Evolutionary conservation across 2,888 invertebrate genomes (phyloP).

Genomic region (Lasioglossum oenotherae): DNA sequence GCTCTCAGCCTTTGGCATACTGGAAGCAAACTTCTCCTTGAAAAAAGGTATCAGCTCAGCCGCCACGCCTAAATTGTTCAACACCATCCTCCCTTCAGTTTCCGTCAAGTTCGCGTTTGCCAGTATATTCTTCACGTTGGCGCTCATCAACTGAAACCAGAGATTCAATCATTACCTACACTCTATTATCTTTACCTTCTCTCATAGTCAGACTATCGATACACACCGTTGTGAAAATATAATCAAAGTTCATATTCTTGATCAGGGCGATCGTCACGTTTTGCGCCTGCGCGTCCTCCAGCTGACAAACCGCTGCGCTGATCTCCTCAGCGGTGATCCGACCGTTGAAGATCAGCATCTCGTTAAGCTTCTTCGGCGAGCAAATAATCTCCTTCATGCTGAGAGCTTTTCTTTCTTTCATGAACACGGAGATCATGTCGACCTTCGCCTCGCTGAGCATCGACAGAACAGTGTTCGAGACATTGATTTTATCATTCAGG

Average conservation of each 20-base stretch:
- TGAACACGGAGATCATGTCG: constrained; percentile 80
- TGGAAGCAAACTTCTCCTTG: constrained; percentile 76
- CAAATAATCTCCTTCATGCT: constrained; percentile 79
- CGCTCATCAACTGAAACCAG: constrained; percentile 83
- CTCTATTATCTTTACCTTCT: neutral
- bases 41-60: constrained; percentile 84
- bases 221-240: constrained; percentile 78
- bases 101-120: constrained; percentile 85
- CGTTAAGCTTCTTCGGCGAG: constrained; percentile 76
- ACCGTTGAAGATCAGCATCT: constrained; percentile 76
- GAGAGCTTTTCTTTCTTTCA: constrained; percentile 75
- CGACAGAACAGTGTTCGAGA: constrained; percentile 71
- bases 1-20: constrained; percentile 45
- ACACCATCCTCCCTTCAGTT: constrained; percentile 84
- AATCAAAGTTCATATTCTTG: constrained; percentile 84
- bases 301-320: constrained; percentile 85
- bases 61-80: constrained; percentile 84
- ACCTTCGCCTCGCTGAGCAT: constrained; percentile 76
- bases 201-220: neutral
- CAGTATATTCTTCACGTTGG: constrained; percentile 85
- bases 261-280: constrained; percentile 84
- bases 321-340: constrained; percentile 78
- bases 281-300: constrained; percentile 83
- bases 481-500: constrained; percentile 72
- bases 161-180: neutral